phyloP scores from a whole-genome alignment of 2,113 vertebrate species.

The Pollachius pollachius region DNA sequence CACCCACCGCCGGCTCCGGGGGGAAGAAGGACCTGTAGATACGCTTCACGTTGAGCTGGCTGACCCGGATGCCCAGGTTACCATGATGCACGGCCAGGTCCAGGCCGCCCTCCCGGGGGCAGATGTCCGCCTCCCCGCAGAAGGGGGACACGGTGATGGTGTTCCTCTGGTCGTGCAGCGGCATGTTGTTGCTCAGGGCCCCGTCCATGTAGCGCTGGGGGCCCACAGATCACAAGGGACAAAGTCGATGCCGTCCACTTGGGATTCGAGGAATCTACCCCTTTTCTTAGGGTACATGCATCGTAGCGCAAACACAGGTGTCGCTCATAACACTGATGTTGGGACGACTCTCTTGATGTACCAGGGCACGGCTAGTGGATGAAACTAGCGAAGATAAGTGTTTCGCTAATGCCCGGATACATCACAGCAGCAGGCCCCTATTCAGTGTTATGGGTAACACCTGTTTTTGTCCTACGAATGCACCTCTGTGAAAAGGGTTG shows the following conservation, averaged over 20 bases:
- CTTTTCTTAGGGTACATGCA: no score
- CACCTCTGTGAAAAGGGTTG: no score
- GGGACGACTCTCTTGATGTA: no score
- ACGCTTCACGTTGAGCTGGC: constrained; percentile 58
- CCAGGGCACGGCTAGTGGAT: no score
- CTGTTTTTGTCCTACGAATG: no score
- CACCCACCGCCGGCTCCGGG: constrained; percentile 67
- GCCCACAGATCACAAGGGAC: background rate
- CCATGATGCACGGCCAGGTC: constrained; percentile 55
- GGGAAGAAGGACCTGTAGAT: constrained; percentile 67
- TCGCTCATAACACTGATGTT: no score
- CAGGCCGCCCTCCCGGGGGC: constrained; percentile 57
- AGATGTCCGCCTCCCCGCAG: constrained; percentile 81
- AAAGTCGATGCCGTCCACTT: background rate
- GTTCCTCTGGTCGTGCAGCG: constrained; percentile 73
- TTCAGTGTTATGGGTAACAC: no score
- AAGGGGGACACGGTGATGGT: constrained; percentile 89
- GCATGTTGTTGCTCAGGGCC: constrained; percentile 81
- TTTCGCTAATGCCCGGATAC: no score
- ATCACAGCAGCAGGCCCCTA: no score
- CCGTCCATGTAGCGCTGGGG: constrained; percentile 85
- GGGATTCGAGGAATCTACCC: background rate
- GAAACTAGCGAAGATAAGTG: no score
- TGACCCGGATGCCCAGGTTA: constrained; percentile 68
- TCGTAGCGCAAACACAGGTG: no score